A percentile compares a stretch with the other conserved stretches of the same genome.
Conservation (phyloP, 2,888 invertebrate genomes). For the Drosophila algonquin region DNA sequence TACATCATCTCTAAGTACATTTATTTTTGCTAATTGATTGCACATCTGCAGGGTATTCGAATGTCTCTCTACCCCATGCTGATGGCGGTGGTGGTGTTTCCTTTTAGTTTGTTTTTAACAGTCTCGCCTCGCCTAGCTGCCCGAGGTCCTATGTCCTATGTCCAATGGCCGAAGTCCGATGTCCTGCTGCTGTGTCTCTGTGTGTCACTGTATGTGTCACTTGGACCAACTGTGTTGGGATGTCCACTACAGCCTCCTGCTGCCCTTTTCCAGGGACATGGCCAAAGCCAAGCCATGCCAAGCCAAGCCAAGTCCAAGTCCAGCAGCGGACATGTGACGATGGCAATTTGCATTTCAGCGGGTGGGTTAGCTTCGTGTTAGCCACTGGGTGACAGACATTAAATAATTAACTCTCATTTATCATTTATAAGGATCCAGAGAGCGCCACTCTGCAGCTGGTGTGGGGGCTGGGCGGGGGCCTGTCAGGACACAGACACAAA, state of each 20-base stretch:
- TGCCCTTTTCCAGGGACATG: neutral
- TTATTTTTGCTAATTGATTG: no score
- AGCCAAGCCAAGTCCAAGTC: conserved; percentile 20
- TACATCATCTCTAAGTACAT: no score
- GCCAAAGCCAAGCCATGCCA: conserved; percentile 4
- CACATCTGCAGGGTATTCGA: no score
- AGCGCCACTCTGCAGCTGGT: neutral
- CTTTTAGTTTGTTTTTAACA: conserved; percentile 15
- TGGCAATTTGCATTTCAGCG: conserved; percentile 82
- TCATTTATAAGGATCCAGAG: conserved; percentile 44
- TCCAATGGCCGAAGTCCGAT: neutral
- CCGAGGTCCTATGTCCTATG: neutral
- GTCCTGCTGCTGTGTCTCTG: neutral
- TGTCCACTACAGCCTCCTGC: neutral
- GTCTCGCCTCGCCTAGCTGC: conserved; percentile 11
- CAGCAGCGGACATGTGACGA: conserved; percentile 66
- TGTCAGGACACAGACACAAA: conserved; percentile 27
- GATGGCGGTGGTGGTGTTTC: neutral
- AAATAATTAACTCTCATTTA: conserved; percentile 82
- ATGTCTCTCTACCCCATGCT: neutral
- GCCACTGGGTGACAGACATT: conserved; percentile 84
- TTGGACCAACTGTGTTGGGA: conserved; percentile 42
- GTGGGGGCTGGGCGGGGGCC: neutral
- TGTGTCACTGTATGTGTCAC: conserved; percentile 39
- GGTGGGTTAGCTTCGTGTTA: conserved; percentile 73